Conservation (phyloP, 2,113 vertebrate species). For the Amazona guildingii region DNA sequence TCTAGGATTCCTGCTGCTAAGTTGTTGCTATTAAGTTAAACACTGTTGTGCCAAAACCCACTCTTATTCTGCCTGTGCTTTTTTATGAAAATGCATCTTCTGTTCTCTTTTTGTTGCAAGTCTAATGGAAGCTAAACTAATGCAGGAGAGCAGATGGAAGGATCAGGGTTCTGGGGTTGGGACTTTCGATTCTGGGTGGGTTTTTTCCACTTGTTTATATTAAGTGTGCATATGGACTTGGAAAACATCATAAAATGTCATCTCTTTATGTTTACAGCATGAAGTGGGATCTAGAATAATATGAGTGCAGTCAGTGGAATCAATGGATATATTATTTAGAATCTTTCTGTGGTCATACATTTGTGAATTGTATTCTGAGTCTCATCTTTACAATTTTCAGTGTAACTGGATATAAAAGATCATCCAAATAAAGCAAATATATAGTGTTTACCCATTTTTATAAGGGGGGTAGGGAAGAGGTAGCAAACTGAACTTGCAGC, state of each 20-base stretch:
- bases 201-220: neutral
- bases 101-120: neutral
- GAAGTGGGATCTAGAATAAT: neutral
- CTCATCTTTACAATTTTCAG: neutral
- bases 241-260: neutral
- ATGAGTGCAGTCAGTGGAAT: neutral
- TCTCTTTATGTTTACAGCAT: neutral
- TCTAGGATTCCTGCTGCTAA: neutral
- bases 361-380: neutral
- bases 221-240: neutral
- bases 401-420: neutral
- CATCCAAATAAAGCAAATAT: neutral
- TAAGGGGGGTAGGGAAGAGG: neutral
- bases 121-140: neutral
- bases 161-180: neutral
- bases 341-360: neutral
- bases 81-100: neutral
- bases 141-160: neutral
- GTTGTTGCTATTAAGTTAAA: neutral
- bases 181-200: neutral
- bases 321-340: neutral
- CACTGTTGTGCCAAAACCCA: neutral
- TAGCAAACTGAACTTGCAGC: neutral
- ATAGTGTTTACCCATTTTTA: neutral
- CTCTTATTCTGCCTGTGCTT: neutral